Percentiles rank a stretch among this genome's conserved stretches.
These are phyloP conservation scores for Charina bottae DNA, from an alignment of 2,113 vertebrate species.

Conservation along the genomic window DNA sequence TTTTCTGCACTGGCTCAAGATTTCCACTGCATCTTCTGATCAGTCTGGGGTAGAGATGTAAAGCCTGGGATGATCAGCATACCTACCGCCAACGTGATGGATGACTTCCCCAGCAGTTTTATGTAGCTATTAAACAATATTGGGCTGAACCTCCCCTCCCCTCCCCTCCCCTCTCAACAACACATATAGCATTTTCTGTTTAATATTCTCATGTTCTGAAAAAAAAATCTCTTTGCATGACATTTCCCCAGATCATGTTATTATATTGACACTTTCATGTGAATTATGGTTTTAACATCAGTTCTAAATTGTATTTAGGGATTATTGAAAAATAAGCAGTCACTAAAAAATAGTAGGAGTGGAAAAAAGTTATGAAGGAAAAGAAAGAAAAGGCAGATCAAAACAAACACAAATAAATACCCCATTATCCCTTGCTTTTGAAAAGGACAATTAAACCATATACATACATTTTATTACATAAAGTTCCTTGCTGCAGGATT, in stretches of 20 bases:
- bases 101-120: not conserved
- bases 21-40: not conserved
- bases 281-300: not conserved
- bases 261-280: not conserved
- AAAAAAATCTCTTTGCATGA: not conserved
- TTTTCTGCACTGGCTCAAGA: not conserved
- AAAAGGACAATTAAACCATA: not conserved
- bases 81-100: not conserved
- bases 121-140: not conserved
- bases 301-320: not conserved
- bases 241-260: not conserved
- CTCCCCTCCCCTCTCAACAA: not conserved
- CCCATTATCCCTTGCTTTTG: not conserved
- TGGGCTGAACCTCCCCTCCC: not conserved
- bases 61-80: not conserved
- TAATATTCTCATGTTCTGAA: not conserved
- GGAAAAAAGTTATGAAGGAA: not conserved
- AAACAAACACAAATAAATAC: not conserved
- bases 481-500: not conserved
- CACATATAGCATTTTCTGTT: not conserved
- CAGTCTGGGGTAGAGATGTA: not conserved
- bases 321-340: not conserved
- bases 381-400: not conserved
- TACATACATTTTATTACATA: not conserved
- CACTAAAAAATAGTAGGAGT: not conserved